Evolutionary conservation across 2,888 invertebrate species (phyloP), one percentile per base, ranked within the genome.

Genomic region (Brachynemurus nebulosus): DNA sequence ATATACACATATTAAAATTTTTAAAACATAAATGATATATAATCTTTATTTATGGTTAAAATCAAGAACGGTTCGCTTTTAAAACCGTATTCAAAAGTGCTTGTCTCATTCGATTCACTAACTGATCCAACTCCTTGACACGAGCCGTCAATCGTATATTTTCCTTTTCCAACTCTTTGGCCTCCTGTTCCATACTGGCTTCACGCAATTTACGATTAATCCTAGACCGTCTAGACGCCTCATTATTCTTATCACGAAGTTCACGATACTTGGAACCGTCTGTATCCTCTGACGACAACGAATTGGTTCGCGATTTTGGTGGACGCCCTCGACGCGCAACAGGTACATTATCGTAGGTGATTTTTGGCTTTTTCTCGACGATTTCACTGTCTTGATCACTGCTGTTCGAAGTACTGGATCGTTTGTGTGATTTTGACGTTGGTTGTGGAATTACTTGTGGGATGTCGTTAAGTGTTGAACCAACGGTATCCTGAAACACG

Each of bases 211-310:
- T 83, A 51, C 82, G 72, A 55, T 81, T 83, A 66, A 77, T 73
- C 50, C 84, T 67, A 2, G 83, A 83, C 53, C 76, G 72, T 53
- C 83, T 70, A 34, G 84, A 84, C 35, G 84, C 83, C 62, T 82
- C 82, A 58, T 85, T 85, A 62, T 85, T 85, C 59, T 80, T 81
- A 57, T 80, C 79, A 45, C 85, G 65, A 50, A 80, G 68, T 56
- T 81, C 79, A 41, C 80, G 67, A 59, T 84, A 83, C 50, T 69
- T 74, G 37, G 60, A 58, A 50, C 71, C 72, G 27, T 66, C 55
- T 61, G 48, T 64, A 64, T 47, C 69, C 62, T 70, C 57, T 23
- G 50, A 49, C 4, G 58, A 55, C 17, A 60, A 48, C 6, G 70
- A 70, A 11, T 55, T 53, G 47, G 67, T 67, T 50, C 71, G 59